Conservation (phyloP, 2,797 vertebrate genomes). For the Molossus molossus region DNA sequence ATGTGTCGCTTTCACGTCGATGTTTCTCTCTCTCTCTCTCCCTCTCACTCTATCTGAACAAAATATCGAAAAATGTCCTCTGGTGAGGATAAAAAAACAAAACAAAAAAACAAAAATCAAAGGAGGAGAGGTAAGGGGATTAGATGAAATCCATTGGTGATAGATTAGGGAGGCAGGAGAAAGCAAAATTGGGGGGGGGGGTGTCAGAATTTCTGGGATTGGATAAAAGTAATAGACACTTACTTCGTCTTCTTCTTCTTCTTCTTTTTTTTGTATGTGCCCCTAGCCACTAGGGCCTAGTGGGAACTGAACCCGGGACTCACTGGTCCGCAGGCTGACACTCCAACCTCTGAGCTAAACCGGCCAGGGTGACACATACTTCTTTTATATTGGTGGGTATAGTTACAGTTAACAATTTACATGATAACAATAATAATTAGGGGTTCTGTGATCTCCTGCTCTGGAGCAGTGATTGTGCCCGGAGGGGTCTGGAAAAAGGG, state of each 20-base stretch:
- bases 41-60: no score
- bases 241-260: neutral
- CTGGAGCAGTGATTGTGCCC: neutral
- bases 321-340: no score
- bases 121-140: neutral
- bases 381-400: neutral
- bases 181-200: neutral
- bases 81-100: no score
- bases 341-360: no score
- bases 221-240: neutral
- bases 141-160: neutral
- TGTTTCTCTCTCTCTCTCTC: no score
- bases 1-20: no score
- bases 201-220: neutral
- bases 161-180: neutral
- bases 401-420: neutral
- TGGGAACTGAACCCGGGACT: no score
- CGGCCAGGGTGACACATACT: neutral
- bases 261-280: no score
- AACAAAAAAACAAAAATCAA: no score
- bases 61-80: no score
- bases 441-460: neutral
- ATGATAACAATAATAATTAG: neutral
- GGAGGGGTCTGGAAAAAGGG: neutral
- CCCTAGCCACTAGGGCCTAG: no score